Evolutionary conservation across 2,888 invertebrate genomes (phyloP).

Genomic region (Anticlea derivata): DNA sequence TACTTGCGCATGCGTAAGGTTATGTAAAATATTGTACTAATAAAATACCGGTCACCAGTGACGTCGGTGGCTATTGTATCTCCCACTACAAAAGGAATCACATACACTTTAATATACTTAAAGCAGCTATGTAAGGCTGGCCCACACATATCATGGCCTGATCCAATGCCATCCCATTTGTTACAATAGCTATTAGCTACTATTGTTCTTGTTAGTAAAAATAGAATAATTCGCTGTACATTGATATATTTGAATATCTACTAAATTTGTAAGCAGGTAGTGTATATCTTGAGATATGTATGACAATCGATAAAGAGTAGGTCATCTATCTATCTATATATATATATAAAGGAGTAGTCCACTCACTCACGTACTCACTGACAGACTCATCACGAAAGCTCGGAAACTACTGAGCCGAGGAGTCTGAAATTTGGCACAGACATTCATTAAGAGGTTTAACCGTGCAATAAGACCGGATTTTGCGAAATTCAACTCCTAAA

Average conservation of each 20-base stretch:
- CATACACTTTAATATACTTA: conserved; percentile 36
- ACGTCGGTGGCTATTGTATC: conserved; percentile 43
- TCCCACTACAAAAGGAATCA: conserved; percentile 32
- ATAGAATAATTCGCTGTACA: conserved; percentile 24
- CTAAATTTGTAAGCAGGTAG: conserved; percentile 2
- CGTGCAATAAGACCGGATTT: too few species aligned
- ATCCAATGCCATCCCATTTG: conserved; percentile 24
- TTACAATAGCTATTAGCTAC: conserved; percentile 32
- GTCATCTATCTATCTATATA: too few species aligned
- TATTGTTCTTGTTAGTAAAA: conserved; percentile 34
- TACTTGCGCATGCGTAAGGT: conserved; percentile 12
- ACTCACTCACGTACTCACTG: too few species aligned
- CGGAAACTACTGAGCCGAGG: too few species aligned
- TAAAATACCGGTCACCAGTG: conserved; percentile 38
- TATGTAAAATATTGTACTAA: conserved; percentile 20
- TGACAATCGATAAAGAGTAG: background rate
- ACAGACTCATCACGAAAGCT: too few species aligned
- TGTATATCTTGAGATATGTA: background rate
- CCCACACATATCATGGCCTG: conserved; percentile 32
- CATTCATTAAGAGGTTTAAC: too few species aligned
- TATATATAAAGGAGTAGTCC: too few species aligned
- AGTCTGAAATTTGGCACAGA: too few species aligned
- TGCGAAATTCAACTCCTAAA: too few species aligned
- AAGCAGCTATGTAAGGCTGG: conserved; percentile 28
- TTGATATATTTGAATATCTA: conserved; percentile 9